Evolutionary conservation across 2,888 invertebrate genomes (phyloP).

Genomic region (Leptothorax acervorum): DNA sequence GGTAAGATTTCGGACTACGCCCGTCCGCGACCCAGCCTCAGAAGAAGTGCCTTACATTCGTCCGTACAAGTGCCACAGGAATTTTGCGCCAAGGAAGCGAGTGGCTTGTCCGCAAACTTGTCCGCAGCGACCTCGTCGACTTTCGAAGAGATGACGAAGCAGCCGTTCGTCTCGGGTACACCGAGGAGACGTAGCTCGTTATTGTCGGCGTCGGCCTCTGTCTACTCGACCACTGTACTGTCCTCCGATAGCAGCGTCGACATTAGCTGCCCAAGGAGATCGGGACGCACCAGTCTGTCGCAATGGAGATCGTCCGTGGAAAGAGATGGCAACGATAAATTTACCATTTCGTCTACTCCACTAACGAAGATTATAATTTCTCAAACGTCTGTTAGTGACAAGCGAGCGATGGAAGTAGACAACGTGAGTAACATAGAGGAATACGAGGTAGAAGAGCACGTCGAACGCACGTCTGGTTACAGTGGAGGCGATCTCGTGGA

Average conservation of each 20-base stretch:
- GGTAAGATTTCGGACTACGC: conserved; percentile 72
- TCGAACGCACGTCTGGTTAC: background rate
- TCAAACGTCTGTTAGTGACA: background rate
- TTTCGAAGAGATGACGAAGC: background rate
- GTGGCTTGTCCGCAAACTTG: background rate
- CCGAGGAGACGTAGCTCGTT: conserved; percentile 41
- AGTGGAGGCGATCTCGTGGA: background rate
- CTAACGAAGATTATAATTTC: conserved; percentile 1
- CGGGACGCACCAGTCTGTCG: background rate
- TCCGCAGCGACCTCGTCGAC: background rate
- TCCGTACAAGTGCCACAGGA: conserved; percentile 60
- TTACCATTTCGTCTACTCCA: conserved; percentile 23
- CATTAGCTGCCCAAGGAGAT: background rate
- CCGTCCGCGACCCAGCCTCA: conserved; percentile 78
- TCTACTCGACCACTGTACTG: conserved; percentile 74
- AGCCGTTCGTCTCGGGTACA: background rate
- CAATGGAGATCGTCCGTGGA: background rate
- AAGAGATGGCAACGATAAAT: background rate
- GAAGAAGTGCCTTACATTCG: conserved; percentile 70
- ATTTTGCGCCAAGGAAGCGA: conserved; percentile 30
- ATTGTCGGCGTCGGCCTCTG: conserved; percentile 53
- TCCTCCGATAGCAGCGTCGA: conserved; percentile 76
- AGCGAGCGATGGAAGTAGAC: conserved; percentile 61
- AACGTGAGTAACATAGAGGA: background rate
- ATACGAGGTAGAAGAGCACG: background rate